Percentiles rank a stretch among this genome's conserved stretches.
phyloP scores from a whole-genome alignment of 2,888 invertebrate species.

The Conus canariensis region DNA sequence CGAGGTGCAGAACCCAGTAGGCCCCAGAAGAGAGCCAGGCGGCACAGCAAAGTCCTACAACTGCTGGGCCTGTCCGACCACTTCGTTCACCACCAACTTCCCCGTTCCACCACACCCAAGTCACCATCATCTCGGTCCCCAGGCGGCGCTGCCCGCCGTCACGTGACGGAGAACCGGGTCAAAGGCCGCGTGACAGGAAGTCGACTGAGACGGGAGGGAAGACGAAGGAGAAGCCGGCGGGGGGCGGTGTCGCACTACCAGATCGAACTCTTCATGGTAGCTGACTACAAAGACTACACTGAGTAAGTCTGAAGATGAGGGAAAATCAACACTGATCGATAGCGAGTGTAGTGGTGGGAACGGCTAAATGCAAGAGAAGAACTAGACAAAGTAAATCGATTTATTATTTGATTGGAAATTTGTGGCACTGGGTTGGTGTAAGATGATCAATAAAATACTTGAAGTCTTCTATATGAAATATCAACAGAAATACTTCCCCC shows the following conservation, averaged over 20 bases:
- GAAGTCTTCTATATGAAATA: too few relatives aligned
- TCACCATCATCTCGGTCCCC: too few relatives aligned
- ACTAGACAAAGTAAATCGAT: not conserved
- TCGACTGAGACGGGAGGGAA: not conserved
- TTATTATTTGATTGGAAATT: not conserved
- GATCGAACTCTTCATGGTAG: slow-evolving; percentile 50
- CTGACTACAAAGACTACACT: slow-evolving; percentile 50
- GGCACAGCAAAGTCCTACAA: not conserved
- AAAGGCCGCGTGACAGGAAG: not conserved
- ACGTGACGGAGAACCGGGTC: not conserved
- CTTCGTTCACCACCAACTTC: not conserved
- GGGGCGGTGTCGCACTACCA: slow-evolving; percentile 38
- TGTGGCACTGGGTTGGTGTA: too few relatives aligned
- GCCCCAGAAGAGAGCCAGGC: not conserved
- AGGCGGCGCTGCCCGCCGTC: not conserved
- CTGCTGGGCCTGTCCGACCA: not conserved
- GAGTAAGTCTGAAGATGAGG: slow-evolving; percentile 39
- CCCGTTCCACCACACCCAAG: not conserved
- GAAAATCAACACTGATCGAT: too few relatives aligned
- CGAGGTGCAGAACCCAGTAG: too few relatives aligned
- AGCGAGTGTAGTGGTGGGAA: too few relatives aligned
- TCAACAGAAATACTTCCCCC: too few relatives aligned
- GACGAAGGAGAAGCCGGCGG: not conserved
- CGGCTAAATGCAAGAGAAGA: too few relatives aligned
- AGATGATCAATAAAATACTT: too few relatives aligned